A percentile compares a stretch with the other conserved stretches of the same genome.
Conservation (phyloP, 2,888 invertebrate genomes). For the Epicampocera succincta region DNA sequence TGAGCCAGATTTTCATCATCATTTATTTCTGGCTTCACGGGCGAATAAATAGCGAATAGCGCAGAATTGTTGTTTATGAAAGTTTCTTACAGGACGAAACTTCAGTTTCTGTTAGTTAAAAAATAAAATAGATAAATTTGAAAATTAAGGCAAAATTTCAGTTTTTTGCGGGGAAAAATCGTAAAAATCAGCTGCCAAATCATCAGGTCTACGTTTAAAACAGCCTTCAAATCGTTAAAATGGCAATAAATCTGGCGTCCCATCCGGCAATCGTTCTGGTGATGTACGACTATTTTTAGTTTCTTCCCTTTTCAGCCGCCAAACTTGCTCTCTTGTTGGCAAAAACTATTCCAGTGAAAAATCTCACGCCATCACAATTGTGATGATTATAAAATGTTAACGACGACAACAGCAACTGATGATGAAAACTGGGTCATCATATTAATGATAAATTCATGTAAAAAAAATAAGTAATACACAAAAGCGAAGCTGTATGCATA, state of each 20-base stretch:
- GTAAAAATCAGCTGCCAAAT: too few species aligned
- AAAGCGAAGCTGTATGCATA: not conserved
- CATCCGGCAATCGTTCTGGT: constrained; percentile 54
- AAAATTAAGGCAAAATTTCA: too few species aligned
- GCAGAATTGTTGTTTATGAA: too few species aligned
- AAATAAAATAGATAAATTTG: too few species aligned
- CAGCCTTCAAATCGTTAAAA: not conserved
- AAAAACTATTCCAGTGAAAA: constrained; percentile 54
- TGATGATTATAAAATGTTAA: constrained; percentile 50
- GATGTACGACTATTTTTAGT: constrained; percentile 23
- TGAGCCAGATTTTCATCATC: too few species aligned
- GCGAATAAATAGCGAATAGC: too few species aligned
- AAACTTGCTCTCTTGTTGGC: constrained; percentile 9
- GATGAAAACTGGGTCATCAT: constrained; percentile 64
- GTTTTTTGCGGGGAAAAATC: too few species aligned
- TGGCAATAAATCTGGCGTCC: not conserved
- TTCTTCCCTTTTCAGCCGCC: constrained; percentile 34
- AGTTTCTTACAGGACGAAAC: too few species aligned
- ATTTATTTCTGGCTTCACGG: too few species aligned
- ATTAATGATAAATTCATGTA: constrained; percentile 60
- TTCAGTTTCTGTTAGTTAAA: too few species aligned
- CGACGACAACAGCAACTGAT: constrained; percentile 42
- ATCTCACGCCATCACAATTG: constrained; percentile 65
- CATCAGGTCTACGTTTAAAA: too few species aligned
- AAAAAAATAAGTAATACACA: not conserved